Conservation (phyloP, 2,888 invertebrate genomes). For the Graphium colonna region DNA sequence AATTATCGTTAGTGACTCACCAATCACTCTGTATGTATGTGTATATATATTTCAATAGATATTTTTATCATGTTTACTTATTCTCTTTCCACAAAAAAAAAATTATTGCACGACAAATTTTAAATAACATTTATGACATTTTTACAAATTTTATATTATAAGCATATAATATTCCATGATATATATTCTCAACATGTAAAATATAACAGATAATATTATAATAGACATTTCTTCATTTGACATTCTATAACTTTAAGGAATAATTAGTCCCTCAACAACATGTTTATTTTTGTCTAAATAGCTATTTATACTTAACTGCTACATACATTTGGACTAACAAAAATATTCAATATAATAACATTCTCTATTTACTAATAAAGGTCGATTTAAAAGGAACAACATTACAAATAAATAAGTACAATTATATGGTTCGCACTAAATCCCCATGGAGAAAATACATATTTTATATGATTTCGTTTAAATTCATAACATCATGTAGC, state of each 20-base stretch:
- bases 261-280: constrained; percentile 1
- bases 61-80: no score
- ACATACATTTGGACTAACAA: constrained; percentile 6
- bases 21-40: no score
- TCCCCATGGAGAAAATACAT: no score
- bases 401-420: constrained; percentile 15
- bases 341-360: constrained; percentile 14
- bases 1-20: no score
- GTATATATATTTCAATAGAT: no score
- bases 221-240: not conserved
- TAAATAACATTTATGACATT: no score
- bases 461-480: not conserved
- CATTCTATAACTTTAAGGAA: constrained; percentile 1
- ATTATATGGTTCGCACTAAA: no score
- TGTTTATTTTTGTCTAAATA: not conserved
- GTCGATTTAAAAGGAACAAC: constrained; percentile 16
- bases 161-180: constrained; percentile 20
- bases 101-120: no score
- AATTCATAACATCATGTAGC: constrained; percentile 2
- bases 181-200: not conserved
- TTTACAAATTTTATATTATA: constrained; percentile 13
- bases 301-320: constrained; percentile 4
- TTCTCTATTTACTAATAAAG: constrained; percentile 11
- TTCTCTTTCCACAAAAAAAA: no score
- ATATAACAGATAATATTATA: not conserved